Base-by-base conservation (phyloP, 2,888 invertebrate genomes). In the Phengaris arion region DNA sequence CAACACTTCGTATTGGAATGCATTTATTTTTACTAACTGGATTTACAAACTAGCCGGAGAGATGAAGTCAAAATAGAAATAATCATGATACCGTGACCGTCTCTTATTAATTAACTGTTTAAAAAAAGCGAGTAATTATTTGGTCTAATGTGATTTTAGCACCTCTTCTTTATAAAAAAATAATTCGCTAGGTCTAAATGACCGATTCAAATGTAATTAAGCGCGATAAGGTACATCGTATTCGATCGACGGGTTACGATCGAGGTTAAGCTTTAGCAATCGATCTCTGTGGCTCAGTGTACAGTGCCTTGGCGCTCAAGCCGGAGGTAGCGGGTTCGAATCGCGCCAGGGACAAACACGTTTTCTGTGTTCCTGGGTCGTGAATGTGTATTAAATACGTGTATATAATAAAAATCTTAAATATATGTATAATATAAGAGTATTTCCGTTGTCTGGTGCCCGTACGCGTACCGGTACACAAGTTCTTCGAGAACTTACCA, bases 1-100 rank as follows among this genome's bases (percentile, higher is more conserved):
- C 51, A 48, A 69, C 35, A 64, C 48, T 22, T 6, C 51, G 70
- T 48, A 48, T 48, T 70, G 70, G 48, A 70, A 64, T 64, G 64
- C 64, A 45, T 64, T 52, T 52, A 52, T 52, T 45, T 64, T 64
- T 64, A 35, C 35, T 45, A 64, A 64, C 64, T 64, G 64, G 64
- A 64, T 64, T 45, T 64, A 64, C 64, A 35, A 64, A 64, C 64
- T 64, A 45, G 64, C 35, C 35, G 35, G 35, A 35, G 35, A 35
- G 35, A 35, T 35, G 35, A 3, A 35, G 35, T 35, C 35, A 35
- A 35, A 35, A 35, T 35, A 35, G 8, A 7, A 48, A 59, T 5
- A 59, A 59, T 22, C 15, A 59, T 59, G 10, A 15, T 22, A 59
- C 15, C 59, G 5, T 59, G 15, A 6, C 15, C 15, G 10, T 22